These are phyloP conservation scores for Netelia inedita DNA, from an alignment of 2,888 invertebrate genomes.

Conservation along the genomic window DNA sequence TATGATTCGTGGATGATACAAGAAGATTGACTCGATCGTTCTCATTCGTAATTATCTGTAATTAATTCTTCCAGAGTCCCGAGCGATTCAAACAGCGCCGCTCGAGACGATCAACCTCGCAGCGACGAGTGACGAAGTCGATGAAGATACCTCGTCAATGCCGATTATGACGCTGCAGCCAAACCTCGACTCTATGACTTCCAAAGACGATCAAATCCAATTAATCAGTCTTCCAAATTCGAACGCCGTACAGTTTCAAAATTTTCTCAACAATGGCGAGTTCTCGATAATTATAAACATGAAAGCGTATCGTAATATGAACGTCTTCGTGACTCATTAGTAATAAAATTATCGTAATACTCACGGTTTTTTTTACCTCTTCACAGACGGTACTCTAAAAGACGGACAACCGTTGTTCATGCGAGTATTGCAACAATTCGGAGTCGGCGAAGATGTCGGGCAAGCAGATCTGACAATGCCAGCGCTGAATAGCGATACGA, in stretches of 20 bases:
- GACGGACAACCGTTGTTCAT: slow-evolving; percentile 61
- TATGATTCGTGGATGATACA: slow-evolving; percentile 29
- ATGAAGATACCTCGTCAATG: slow-evolving; percentile 35
- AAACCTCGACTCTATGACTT: slow-evolving; percentile 13
- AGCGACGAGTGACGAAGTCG: slow-evolving; percentile 46
- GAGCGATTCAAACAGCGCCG: slow-evolving; percentile 59
- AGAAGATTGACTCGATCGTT: not conserved
- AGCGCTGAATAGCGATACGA: slow-evolving; percentile 25
- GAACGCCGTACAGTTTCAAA: slow-evolving; percentile 71
- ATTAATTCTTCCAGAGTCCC: slow-evolving; percentile 17
- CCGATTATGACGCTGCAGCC: slow-evolving; percentile 45
- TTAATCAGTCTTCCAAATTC: slow-evolving; percentile 71
- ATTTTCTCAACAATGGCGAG: slow-evolving; percentile 72
- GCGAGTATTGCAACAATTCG: slow-evolving; percentile 71
- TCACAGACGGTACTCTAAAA: slow-evolving; percentile 37
- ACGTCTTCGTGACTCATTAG: too few relatives aligned
- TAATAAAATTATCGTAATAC: not conserved
- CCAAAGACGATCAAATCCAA: slow-evolving; percentile 61
- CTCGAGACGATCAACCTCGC: slow-evolving; percentile 50
- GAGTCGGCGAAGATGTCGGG: slow-evolving; percentile 65
- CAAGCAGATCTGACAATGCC: slow-evolving; percentile 49
- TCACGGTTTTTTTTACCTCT: not conserved
- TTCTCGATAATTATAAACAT: not conserved
- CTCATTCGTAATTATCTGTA: slow-evolving; percentile 1
- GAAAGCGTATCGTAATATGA: not conserved